Conservation (phyloP, 2,888 invertebrate species). For the Meandrusa payeni region DNA sequence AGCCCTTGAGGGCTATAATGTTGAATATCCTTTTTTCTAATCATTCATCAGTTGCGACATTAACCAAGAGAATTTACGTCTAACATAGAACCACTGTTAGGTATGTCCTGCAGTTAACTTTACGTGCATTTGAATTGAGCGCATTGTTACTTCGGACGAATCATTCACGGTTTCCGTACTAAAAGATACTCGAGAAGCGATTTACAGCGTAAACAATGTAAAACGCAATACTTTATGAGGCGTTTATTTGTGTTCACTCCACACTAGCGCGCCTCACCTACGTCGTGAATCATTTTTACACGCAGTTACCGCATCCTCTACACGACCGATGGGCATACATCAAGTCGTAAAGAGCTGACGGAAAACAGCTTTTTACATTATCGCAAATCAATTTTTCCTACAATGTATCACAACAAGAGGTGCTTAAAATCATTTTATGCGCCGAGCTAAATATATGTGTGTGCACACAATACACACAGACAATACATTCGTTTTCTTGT, state of each 20-base stretch:
- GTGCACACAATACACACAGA: no score
- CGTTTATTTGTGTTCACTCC: constrained; percentile 35
- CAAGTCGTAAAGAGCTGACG: neutral
- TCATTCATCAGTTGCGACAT: no score
- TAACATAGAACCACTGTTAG: no score
- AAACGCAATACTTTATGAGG: constrained; percentile 33
- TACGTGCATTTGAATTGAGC: constrained; percentile 4
- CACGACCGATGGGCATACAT: neutral
- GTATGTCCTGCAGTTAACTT: constrained; percentile 5
- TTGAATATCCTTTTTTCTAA: no score
- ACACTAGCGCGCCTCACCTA: constrained; percentile 24
- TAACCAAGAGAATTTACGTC: no score
- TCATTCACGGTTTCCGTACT: constrained; percentile 9
- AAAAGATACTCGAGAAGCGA: constrained; percentile 19
- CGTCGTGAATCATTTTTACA: constrained; percentile 39
- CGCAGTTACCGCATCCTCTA: constrained; percentile 2
- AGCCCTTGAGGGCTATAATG: no score
- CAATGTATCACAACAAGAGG: constrained; percentile 13
- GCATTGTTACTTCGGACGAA: constrained; percentile 1
- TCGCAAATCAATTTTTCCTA: constrained; percentile 13
- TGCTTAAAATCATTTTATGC: constrained; percentile 7
- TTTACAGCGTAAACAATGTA: constrained; percentile 34
- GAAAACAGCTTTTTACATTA: constrained; percentile 12
- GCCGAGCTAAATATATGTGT: neutral
- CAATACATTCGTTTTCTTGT: no score